A percentile compares a stretch with the other conserved stretches of the same genome.
Evolutionary conservation across 2,888 invertebrate species (phyloP).

Genomic region (Cheilosia pagana): DNA sequence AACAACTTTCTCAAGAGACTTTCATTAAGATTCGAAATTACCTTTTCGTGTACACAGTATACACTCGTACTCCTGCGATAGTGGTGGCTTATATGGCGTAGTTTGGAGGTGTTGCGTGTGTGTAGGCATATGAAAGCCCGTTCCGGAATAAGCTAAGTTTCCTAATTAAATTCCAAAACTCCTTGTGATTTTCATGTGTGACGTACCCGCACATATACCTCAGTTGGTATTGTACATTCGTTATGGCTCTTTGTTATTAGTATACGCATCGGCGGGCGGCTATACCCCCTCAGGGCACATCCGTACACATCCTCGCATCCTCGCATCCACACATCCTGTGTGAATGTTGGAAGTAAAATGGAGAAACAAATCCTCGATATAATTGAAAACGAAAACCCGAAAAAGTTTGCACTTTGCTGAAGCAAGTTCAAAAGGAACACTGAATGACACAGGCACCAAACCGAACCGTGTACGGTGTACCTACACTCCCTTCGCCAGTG

Average conservation of each 20-base stretch:
- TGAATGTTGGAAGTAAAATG: conserved; percentile 30
- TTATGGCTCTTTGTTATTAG: conserved; percentile 48
- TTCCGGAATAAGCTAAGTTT: conserved; percentile 53
- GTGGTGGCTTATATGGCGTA: background rate
- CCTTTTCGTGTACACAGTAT: conserved; percentile 28
- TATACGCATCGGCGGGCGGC: conserved; percentile 34
- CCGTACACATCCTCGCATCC: background rate
- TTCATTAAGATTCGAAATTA: conserved; percentile 60
- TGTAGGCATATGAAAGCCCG: conserved; percentile 16
- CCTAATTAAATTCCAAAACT: conserved; percentile 67
- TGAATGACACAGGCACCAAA: conserved; percentile 42
- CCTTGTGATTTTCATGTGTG: conserved; percentile 59
- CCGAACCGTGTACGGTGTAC: no score
- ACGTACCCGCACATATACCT: background rate
- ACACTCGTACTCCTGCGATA: conserved; percentile 13
- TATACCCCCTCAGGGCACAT: conserved; percentile 25
- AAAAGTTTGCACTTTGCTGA: conserved; percentile 62
- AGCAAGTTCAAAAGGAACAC: conserved; percentile 51
- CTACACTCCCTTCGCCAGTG: background rate
- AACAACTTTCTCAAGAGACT: conserved; percentile 49
- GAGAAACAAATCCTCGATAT: conserved; percentile 70
- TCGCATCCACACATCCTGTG: background rate
- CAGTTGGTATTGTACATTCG: conserved; percentile 5
- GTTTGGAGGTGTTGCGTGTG: conserved; percentile 1
- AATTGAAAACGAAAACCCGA: conserved; percentile 73